phyloP scores from a whole-genome alignment of 2,888 invertebrate species.

The Machimus rusticus region DNA sequence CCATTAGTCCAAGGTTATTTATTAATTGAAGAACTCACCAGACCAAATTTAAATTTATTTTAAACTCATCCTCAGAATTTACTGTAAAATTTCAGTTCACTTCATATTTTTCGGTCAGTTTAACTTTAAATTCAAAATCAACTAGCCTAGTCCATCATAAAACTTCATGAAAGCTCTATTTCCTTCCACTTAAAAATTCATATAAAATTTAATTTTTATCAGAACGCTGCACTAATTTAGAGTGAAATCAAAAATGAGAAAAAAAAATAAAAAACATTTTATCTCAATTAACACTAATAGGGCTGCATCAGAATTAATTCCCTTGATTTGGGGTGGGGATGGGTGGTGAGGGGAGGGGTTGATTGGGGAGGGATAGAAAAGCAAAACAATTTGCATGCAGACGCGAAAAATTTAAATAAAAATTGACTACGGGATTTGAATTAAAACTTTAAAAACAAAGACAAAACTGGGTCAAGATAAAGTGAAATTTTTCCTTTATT shows the following conservation, averaged over 20 bases:
- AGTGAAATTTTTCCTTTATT: neutral
- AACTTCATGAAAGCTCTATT: neutral
- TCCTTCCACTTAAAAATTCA: neutral
- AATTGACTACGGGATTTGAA: neutral
- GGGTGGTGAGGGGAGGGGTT: neutral
- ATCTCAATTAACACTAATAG: neutral
- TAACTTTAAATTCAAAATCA: neutral
- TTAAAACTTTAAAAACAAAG: conserved; percentile 13
- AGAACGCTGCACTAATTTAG: neutral
- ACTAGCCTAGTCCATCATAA: neutral
- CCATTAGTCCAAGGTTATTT: too few species aligned
- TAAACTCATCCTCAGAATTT: neutral
- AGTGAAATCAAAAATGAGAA: neutral
- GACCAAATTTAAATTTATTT: neutral
- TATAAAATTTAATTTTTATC: neutral
- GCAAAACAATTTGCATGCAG: neutral
- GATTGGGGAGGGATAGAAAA: neutral
- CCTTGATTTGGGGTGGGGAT: neutral
- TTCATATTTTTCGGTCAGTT: neutral
- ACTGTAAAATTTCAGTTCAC: neutral
- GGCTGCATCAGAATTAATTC: neutral
- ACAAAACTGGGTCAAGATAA: conserved; percentile 13
- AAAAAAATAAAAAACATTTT: neutral
- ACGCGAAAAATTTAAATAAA: neutral
- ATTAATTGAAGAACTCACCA: neutral